These are phyloP conservation scores for Neodiprion virginianus DNA, from an alignment of 1,140 invertebrate genomes.

Conservation along the genomic window DNA sequence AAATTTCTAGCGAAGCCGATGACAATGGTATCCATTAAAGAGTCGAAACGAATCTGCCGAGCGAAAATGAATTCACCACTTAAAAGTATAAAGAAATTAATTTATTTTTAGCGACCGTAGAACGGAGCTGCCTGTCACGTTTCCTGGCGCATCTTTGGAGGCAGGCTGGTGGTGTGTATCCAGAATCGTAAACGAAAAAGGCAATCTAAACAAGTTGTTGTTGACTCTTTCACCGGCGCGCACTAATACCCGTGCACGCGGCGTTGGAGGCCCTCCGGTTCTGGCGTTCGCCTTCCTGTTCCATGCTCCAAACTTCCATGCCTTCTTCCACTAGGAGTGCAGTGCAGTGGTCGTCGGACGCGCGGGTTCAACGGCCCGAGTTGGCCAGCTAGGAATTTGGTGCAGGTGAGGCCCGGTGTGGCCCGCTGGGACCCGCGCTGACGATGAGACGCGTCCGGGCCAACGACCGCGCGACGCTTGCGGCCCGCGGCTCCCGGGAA, in stretches of 20 bases:
- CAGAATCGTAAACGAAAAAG: too few species aligned
- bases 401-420: conserved; percentile 53
- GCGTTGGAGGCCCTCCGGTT: conserved; percentile 4
- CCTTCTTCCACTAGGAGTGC: conserved; percentile 6
- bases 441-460: neutral
- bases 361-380: conserved; percentile 42
- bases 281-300: conserved; percentile 23
- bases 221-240: conserved; percentile 4
- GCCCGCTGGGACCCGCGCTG: neutral
- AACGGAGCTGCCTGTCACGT: too few species aligned
- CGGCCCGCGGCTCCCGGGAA: neutral
- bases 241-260: neutral
- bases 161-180: too few species aligned
- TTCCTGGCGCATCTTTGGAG: too few species aligned
- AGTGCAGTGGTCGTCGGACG: neutral
- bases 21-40: too few species aligned
- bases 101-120: too few species aligned
- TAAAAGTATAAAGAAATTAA: too few species aligned
- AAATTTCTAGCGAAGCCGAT: too few species aligned
- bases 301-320: conserved; percentile 5
- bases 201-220: neutral
- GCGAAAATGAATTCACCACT: too few species aligned
- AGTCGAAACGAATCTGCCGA: too few species aligned
- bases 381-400: conserved; percentile 56
- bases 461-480: conserved; percentile 3